phyloP scores from a whole-genome alignment of 2,797 vertebrate genomes.

The Oreochromis mossambicus region DNA sequence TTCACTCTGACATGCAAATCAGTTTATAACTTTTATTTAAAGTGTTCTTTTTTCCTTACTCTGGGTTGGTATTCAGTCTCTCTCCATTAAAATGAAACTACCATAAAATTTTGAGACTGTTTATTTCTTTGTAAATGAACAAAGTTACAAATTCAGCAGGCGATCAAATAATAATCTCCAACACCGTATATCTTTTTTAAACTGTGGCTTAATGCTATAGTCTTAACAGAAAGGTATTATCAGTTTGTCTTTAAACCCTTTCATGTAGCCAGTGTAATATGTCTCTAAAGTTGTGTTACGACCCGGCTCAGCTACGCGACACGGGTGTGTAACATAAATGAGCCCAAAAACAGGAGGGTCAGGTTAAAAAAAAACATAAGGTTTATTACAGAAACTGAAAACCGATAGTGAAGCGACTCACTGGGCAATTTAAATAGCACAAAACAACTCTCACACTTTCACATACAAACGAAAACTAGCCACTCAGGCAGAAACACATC shows the following conservation, averaged over 20 bases:
- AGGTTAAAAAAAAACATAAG: no score
- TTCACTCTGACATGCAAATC: background rate
- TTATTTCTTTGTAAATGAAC: background rate
- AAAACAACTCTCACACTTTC: no score
- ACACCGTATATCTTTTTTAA: background rate
- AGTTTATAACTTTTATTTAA: background rate
- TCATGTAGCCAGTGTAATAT: background rate
- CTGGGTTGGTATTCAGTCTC: background rate
- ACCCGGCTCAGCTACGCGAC: no score
- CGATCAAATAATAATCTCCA: background rate
- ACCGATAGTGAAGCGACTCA: no score
- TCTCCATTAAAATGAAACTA: background rate
- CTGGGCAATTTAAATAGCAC: no score
- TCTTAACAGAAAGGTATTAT: background rate
- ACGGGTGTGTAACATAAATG: no score
- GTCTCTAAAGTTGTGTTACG: background rate
- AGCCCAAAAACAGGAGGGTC: no score
- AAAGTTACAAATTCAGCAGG: background rate
- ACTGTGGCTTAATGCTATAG: background rate
- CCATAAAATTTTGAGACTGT: no score
- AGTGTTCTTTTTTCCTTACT: rapidly evolving
- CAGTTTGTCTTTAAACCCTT: background rate
- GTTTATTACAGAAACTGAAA: no score
- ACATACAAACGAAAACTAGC: no score
- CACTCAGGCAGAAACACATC: no score